Conservation (phyloP, 2,888 invertebrate species). For the Isoperla grammatica region DNA sequence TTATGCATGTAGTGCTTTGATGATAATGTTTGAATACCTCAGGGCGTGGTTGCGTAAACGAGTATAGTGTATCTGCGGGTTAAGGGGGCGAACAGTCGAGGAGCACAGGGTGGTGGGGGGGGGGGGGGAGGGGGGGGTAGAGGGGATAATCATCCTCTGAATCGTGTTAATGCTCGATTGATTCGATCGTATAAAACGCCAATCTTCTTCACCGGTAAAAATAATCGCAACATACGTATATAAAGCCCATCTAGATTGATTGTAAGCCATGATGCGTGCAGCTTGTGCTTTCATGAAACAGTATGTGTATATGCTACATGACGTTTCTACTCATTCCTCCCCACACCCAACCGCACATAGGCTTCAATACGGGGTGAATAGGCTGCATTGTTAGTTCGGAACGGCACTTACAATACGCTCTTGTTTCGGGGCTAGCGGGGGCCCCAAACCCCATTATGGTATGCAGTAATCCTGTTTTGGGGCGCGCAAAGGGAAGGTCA, state of each 20-base stretch:
- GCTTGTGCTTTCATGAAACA: constrained; percentile 13
- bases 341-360: constrained; percentile 7
- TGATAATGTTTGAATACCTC: too few species aligned
- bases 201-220: constrained; percentile 1
- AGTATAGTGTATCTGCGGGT: too few species aligned
- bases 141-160: background rate
- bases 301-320: constrained; percentile 18
- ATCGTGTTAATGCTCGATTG: constrained; percentile 8
- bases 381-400: constrained; percentile 11
- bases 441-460: constrained; percentile 16
- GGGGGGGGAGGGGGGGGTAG: too few species aligned
- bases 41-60: too few species aligned
- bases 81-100: too few species aligned
- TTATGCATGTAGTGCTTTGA: too few species aligned
- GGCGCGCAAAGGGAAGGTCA: constrained; percentile 6
- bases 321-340: constrained; percentile 13
- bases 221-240: constrained; percentile 2
- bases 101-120: background rate
- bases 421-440: constrained; percentile 11
- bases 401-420: constrained; percentile 6
- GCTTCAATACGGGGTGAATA: background rate
- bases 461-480: constrained; percentile 20
- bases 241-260: constrained; percentile 10
- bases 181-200: background rate
- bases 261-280: constrained; percentile 3